These are phyloP conservation scores for Bicyclus anynana DNA, from an alignment of 1,140 invertebrate species.

Conservation along the genomic window DNA sequence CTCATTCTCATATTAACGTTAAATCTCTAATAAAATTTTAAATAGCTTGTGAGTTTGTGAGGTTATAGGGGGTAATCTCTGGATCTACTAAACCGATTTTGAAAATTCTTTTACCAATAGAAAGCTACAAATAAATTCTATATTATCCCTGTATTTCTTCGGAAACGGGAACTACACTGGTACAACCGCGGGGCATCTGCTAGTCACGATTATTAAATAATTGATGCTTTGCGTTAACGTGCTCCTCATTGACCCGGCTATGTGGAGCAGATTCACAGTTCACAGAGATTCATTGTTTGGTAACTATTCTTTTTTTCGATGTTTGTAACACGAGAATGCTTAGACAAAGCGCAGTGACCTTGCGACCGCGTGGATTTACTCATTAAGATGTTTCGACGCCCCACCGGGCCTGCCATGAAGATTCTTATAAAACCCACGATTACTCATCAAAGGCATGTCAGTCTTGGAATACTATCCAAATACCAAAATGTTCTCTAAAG, in stretches of 20 bases:
- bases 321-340: slow-evolving; percentile 55
- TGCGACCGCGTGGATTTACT: slow-evolving; percentile 43
- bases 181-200: too few species aligned
- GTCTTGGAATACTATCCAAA: slow-evolving; percentile 53
- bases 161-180: too few species aligned
- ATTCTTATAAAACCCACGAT: slow-evolving; percentile 70
- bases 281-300: slow-evolving; percentile 60
- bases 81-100: too few species aligned
- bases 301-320: slow-evolving; percentile 56
- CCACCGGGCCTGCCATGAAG: slow-evolving; percentile 48
- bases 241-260: slow-evolving; percentile 42
- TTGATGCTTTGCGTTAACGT: slow-evolving; percentile 27
- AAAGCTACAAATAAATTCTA: too few species aligned
- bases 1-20: slow-evolving; percentile 25
- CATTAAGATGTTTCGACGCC: slow-evolving; percentile 45
- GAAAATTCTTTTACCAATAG: too few species aligned
- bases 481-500: slow-evolving; percentile 67
- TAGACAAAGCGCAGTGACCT: slow-evolving; percentile 65
- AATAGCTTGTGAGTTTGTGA: too few species aligned
- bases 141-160: too few species aligned
- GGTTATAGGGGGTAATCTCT: too few species aligned
- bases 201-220: too few species aligned
- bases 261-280: slow-evolving; percentile 46
- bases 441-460: slow-evolving; percentile 59
- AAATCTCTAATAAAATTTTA: too few species aligned